These are phyloP conservation scores for Sardinella longiceps DNA, from an alignment of 2,797 vertebrate genomes.

Conservation along the genomic window DNA sequence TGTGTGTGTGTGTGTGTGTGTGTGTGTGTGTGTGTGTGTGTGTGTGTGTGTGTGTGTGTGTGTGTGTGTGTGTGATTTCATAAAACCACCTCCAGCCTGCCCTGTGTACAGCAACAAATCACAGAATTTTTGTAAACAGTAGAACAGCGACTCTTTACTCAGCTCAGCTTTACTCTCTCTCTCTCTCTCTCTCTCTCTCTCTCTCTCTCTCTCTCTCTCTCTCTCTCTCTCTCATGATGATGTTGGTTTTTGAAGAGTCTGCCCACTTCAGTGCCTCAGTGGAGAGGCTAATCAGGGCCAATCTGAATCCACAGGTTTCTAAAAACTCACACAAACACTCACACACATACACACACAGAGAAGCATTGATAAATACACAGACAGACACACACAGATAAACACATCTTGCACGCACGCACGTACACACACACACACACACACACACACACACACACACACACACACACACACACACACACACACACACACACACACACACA, in stretches of 20 bases:
- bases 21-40: background rate
- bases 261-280: background rate
- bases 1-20: conserved; percentile 12
- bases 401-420: background rate
- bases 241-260: background rate
- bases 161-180: too few relatives aligned
- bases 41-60: conserved; percentile 5
- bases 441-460: background rate
- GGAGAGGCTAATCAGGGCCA: background rate
- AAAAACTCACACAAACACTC: background rate
- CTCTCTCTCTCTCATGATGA: background rate
- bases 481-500: background rate
- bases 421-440: background rate
- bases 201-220: too few relatives aligned
- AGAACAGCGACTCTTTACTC: background rate
- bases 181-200: too few relatives aligned
- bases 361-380: background rate
- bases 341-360: background rate
- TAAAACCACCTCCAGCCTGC: background rate
- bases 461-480: background rate
- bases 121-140: background rate
- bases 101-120: background rate
- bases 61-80: background rate
- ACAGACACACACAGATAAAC: background rate
- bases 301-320: conserved; percentile 10